Conservation (phyloP, 30 jellyfish, hydroid and myxozoan species). For the Rhopilema esculentum region DNA sequence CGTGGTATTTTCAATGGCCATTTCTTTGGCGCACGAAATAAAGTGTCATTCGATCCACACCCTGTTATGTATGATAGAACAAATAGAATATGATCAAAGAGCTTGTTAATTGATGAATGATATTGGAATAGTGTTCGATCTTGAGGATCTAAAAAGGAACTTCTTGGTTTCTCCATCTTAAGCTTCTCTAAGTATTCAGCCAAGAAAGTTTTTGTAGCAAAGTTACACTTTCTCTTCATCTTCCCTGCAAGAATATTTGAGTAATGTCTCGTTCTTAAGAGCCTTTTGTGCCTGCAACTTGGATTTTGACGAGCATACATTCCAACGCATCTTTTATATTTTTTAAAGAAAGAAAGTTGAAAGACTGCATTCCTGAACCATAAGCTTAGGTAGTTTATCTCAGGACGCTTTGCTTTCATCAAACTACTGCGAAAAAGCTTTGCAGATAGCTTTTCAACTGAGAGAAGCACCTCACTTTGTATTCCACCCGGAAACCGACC, state of each 20-base stretch:
- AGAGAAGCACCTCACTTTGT: conserved; percentile 3
- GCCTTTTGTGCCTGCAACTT: no score
- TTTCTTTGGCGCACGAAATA: background rate
- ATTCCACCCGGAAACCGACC: conserved; percentile 36
- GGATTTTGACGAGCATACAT: background rate
- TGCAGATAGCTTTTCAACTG: conserved; percentile 41
- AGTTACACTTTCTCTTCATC: conserved; percentile 2
- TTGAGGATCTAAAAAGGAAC: conserved; percentile 45
- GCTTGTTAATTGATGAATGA: conserved; percentile 31
- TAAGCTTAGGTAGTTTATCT: background rate
- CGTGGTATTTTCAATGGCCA: background rate
- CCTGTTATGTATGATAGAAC: conserved; percentile 40
- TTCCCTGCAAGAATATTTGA: background rate
- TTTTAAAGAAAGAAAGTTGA: background rate
- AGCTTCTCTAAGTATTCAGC: background rate
- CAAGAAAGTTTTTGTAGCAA: background rate
- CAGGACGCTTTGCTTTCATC: conserved; percentile 33
- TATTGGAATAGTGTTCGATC: conserved; percentile 24
- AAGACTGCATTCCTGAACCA: conserved; percentile 32
- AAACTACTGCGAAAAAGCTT: background rate
- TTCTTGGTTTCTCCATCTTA: background rate
- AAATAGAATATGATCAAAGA: conserved; percentile 35
- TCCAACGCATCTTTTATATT: background rate
- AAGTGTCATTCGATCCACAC: conserved; percentile 55
- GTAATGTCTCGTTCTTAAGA: no score